Percentiles rank a stretch among this genome's conserved stretches.
Evolutionary conservation across 2,888 invertebrate species (phyloP).

Genomic region (Mechanitis messenoides): DNA sequence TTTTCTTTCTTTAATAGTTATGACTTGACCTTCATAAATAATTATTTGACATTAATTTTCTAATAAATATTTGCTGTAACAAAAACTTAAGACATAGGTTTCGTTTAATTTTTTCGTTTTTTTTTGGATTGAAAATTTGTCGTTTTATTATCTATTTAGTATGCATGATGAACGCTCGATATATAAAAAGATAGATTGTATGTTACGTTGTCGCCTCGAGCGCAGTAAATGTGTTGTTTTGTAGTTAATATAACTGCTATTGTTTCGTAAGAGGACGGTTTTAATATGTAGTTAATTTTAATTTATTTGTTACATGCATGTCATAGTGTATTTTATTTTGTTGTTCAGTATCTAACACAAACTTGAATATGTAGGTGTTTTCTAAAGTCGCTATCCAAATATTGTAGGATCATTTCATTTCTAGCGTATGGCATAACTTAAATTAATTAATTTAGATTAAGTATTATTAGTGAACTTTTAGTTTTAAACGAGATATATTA

Average conservation of each 20-base stretch:
- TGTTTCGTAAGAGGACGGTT: too few species aligned
- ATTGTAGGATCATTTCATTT: too few species aligned
- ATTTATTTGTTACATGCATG: too few species aligned
- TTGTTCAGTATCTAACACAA: too few species aligned
- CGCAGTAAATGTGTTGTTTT: not conserved
- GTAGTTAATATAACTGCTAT: constrained; percentile 1
- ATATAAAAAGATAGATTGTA: not conserved
- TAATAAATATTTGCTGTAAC: constrained; percentile 21
- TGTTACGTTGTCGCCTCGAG: not conserved
- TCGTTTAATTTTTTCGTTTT: not conserved
- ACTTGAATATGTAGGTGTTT: too few species aligned
- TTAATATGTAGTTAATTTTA: too few species aligned
- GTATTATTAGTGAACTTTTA: too few species aligned
- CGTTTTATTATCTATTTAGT: constrained; percentile 36
- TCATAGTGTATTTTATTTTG: too few species aligned
- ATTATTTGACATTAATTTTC: constrained; percentile 24
- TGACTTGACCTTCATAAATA: constrained; percentile 30
- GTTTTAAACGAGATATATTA: too few species aligned
- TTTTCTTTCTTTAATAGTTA: constrained; percentile 19
- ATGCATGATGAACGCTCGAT: constrained; percentile 40
- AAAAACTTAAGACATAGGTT: constrained; percentile 26
- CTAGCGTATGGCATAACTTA: too few species aligned
- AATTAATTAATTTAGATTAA: too few species aligned
- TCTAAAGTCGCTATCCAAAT: too few species aligned
- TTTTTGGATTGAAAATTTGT: not conserved